phyloP scores from a whole-genome alignment of 1,140 invertebrate species.

The Drosophila arizonae region DNA sequence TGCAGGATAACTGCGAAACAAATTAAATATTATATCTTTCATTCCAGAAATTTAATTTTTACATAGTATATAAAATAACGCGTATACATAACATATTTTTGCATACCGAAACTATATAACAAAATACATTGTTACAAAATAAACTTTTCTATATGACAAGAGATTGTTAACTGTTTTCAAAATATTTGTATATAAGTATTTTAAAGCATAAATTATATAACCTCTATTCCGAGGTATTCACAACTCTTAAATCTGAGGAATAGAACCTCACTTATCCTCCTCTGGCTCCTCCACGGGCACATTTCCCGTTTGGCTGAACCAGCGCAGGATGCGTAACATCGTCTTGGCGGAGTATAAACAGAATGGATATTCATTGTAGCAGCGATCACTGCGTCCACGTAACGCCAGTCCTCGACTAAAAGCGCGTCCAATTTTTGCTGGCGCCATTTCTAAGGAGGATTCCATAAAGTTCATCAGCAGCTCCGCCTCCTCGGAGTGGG shows the following conservation, averaged over 20 bases:
- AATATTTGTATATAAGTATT: background rate
- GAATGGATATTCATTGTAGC: slow-evolving; percentile 79
- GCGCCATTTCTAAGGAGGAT: slow-evolving; percentile 63
- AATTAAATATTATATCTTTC: slow-evolving; percentile 30
- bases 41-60: slow-evolving; percentile 47
- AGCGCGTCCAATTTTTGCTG: slow-evolving; percentile 65
- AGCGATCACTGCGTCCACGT: slow-evolving; percentile 57
- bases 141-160: slow-evolving; percentile 51
- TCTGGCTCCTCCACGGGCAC: slow-evolving; percentile 11
- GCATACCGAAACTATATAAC: slow-evolving; percentile 49
- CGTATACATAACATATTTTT: slow-evolving; percentile 62
- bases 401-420: slow-evolving; percentile 72
- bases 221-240: slow-evolving; percentile 4
- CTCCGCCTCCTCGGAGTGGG: slow-evolving; percentile 62
- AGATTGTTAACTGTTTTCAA: too few species aligned
- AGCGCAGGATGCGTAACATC: slow-evolving; percentile 73
- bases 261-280: background rate
- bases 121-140: slow-evolving; percentile 61
- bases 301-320: slow-evolving; percentile 63
- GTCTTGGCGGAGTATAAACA: slow-evolving; percentile 80
- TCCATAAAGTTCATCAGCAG: slow-evolving; percentile 74
- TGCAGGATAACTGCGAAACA: background rate
- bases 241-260: background rate
- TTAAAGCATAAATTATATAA: slow-evolving; percentile 11
- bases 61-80: slow-evolving; percentile 33